Conservation (phyloP, 1,140 invertebrate species). For the Nymphalis io region DNA sequence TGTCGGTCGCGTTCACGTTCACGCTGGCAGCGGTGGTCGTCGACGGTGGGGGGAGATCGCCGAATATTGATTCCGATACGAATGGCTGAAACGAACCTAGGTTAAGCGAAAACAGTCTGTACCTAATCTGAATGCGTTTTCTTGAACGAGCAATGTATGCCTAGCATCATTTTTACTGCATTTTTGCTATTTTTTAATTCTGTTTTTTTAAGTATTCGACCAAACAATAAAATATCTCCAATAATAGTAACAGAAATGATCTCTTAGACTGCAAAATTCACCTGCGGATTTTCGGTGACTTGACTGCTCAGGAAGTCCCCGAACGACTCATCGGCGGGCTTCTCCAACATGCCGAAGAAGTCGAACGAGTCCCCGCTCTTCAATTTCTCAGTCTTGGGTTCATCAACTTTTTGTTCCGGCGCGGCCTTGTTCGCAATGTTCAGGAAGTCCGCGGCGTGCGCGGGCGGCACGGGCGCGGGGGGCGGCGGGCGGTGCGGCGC, state of each 20-base stretch:
- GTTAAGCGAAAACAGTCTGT: neutral
- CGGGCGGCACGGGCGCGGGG: constrained; percentile 3
- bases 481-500: constrained; percentile 29
- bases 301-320: constrained; percentile 73
- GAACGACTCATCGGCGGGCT: constrained; percentile 67
- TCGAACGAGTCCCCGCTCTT: constrained; percentile 74
- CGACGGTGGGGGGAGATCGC: constrained; percentile 57
- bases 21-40: constrained; percentile 20
- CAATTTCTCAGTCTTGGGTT: constrained; percentile 46
- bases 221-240: too few relatives aligned
- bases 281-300: constrained; percentile 51
- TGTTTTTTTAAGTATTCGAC: too few relatives aligned
- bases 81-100: constrained; percentile 48
- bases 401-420: constrained; percentile 36
- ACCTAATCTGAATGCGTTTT: too few relatives aligned
- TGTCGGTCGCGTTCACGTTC: constrained; percentile 54
- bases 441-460: constrained; percentile 60
- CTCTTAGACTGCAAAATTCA: too few relatives aligned
- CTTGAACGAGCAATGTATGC: too few relatives aligned
- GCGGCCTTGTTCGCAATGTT: constrained; percentile 43
- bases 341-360: constrained; percentile 77
- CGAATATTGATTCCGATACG: constrained; percentile 64
- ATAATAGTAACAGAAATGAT: too few relatives aligned
- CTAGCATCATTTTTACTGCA: too few relatives aligned
- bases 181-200: too few relatives aligned